Conservation (phyloP, 2,888 invertebrate genomes). For the Parelbella ahira region DNA sequence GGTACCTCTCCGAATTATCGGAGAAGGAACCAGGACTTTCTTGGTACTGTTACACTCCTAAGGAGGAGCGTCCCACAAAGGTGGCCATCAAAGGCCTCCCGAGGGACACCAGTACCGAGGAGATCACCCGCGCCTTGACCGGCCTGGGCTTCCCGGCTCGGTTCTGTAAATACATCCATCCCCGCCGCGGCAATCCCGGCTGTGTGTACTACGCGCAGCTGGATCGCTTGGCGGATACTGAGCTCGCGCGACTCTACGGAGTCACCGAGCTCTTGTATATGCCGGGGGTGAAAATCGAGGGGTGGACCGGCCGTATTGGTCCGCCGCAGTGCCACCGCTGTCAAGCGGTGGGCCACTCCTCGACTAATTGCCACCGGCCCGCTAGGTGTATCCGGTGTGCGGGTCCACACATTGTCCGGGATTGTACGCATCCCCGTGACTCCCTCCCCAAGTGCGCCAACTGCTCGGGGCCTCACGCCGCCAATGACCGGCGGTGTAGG, state of each 20-base stretch:
- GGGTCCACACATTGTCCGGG: too few relatives aligned
- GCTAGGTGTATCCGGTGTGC: not conserved
- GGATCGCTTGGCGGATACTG: not conserved
- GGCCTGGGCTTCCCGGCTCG: not conserved
- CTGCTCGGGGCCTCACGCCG: not conserved
- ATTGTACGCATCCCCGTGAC: too few relatives aligned
- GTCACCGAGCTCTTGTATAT: not conserved
- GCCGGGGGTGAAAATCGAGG: not conserved
- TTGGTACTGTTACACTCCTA: not conserved
- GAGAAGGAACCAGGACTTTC: not conserved
- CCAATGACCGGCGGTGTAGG: too few relatives aligned
- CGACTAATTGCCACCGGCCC: not conserved
- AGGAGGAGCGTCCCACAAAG: not conserved
- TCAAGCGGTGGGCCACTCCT: conserved; percentile 1
- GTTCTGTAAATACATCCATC: not conserved
- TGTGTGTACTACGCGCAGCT: not conserved
- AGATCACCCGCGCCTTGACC: not conserved
- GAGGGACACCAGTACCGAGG: not conserved
- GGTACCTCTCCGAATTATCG: not conserved
- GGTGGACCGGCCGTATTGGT: not conserved
- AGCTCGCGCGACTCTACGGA: not conserved
- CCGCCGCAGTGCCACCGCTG: conserved; percentile 1
- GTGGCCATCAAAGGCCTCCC: not conserved
- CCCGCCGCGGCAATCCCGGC: not conserved
- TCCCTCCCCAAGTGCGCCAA: too few relatives aligned